These are phyloP conservation scores for Nemapogon koenigi DNA, from an alignment of 2,888 invertebrate species.

Conservation along the genomic window DNA sequence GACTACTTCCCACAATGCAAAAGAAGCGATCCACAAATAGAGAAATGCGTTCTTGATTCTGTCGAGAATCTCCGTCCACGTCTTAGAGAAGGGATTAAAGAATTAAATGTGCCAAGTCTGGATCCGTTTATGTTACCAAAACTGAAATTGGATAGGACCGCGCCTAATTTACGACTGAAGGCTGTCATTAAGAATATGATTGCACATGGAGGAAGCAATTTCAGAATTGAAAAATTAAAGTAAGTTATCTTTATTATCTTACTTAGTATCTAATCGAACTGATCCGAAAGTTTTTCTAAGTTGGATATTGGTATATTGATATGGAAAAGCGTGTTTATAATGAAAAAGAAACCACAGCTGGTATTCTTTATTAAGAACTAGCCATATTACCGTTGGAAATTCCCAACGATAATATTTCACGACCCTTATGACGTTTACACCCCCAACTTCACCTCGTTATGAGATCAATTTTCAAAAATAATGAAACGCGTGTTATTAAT, in stretches of 20 bases:
- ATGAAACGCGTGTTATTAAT: too few species aligned
- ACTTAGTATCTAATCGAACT: too few species aligned
- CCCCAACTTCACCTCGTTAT: too few species aligned
- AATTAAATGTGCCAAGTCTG: constrained; percentile 68
- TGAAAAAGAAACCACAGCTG: too few species aligned
- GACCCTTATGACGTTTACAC: too few species aligned
- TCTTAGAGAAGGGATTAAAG: constrained; percentile 68
- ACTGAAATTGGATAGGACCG: constrained; percentile 71
- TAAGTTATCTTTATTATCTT: too few species aligned
- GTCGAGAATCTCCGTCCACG: constrained; percentile 65
- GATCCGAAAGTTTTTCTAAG: not conserved
- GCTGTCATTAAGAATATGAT: constrained; percentile 71
- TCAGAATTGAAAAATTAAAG: constrained; percentile 70
- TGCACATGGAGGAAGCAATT: constrained; percentile 69
- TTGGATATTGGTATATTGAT: too few species aligned
- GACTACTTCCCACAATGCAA: constrained; percentile 68
- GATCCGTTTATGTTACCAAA: constrained; percentile 75
- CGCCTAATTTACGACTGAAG: constrained; percentile 72
- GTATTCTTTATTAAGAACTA: too few species aligned
- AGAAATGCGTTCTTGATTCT: constrained; percentile 65
- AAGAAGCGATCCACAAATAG: constrained; percentile 66
- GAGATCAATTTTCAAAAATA: too few species aligned
- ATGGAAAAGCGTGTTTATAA: too few species aligned
- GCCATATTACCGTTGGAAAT: too few species aligned
- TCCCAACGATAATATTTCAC: too few species aligned